Evolutionary conservation across 1,140 invertebrate genomes (phyloP), one percentile per base, ranked within the genome.

Genomic region (Drosophila mojavensis): DNA sequence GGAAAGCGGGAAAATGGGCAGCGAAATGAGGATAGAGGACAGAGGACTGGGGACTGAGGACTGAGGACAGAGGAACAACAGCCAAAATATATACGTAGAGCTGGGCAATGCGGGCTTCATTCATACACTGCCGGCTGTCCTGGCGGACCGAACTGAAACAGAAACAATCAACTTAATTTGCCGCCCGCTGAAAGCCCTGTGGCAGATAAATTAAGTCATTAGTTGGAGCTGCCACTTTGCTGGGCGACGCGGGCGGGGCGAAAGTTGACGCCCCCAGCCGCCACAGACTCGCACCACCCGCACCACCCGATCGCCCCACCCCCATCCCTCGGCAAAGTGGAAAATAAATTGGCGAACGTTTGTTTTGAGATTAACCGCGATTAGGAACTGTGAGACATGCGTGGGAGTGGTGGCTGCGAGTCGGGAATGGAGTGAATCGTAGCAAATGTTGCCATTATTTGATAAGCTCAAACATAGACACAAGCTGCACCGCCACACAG

Each of bases 201-300:
- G 86, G 90, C 90, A 89, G 85, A 91, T 91, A 91, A 91, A 91
- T 91, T 91, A 91, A 91, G 90, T 91, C 90, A 91, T 91, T 91
- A 91, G 90, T 91, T 91, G 81, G 79, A 71, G 77, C 79, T 70
- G 79, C 47, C 58, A 79, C 74, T 75, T 69, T 36, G 67, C 53
- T 5, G 47, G 69, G 51, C 6, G 7, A 6, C 30, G 54, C 13
- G 10, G 56, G n/a, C 24, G 56, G 65, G 64, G 48, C 60, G 67
- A 88, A 88, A 88, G 68, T 79, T 88, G 58, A 17, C 43, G 43
- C 43, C 51, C 6, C 53, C 64, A 63, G 13, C 26, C 26, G 3
- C 20, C 20, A 3, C 1, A 24, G 20, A 24, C 20, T 3, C 5
- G 24, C 50, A 9, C 11, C 50, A 54, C 51, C 5, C 48, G 5